Evolutionary conservation across 2,797 vertebrate genomes (phyloP), one percentile per base, ranked within the genome.

Genomic region (Danio tinwini): DNA sequence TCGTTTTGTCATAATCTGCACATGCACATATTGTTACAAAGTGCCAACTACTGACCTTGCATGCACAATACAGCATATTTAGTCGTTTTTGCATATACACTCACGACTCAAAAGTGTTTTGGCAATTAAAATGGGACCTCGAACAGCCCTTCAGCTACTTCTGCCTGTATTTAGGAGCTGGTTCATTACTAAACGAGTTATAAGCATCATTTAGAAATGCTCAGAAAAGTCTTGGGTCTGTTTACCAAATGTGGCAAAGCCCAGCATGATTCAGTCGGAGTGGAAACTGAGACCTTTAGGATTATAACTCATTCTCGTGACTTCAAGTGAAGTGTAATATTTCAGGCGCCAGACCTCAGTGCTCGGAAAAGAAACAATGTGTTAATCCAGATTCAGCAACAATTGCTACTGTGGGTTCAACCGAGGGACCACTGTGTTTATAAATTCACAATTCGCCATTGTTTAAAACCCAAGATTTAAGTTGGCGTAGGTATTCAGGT

Each of bases 301-400:
- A 81, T 74, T 81, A 74, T 55, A 19, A 73, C 39, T 67, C 10
- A 56, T 78, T 72, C 63, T 17, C 0, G 74, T 81, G 56, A 86
- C 84, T 83, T 87, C 89, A 91, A 14, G 69, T 88, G 88, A 86
- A 89, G 72, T 84, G 73, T 86, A 72, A 90, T 86, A 86, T 88
- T 86, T 86, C 86, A 83, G 81, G 72, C 73, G 4, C 78, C 59
- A 72, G 78, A 65, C 78, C 61, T 14, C 9, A 44, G 52, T 55
- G 49, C 16, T 45, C 3, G 5, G 10, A 55, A 70, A 53, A 3
- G 82, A 6, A 64, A 50, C 70, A 59, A 47, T 0, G 81, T 21
- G 1, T 37, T 82, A 75, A 73, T 44, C 70, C 74, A 74, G 76
- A 76, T 84, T 73, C 52, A 5, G n/a, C 8, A 0, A 5, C 1